These are phyloP conservation scores for Mantis religiosa DNA, from an alignment of 2,888 invertebrate species.

Conservation along the genomic window DNA sequence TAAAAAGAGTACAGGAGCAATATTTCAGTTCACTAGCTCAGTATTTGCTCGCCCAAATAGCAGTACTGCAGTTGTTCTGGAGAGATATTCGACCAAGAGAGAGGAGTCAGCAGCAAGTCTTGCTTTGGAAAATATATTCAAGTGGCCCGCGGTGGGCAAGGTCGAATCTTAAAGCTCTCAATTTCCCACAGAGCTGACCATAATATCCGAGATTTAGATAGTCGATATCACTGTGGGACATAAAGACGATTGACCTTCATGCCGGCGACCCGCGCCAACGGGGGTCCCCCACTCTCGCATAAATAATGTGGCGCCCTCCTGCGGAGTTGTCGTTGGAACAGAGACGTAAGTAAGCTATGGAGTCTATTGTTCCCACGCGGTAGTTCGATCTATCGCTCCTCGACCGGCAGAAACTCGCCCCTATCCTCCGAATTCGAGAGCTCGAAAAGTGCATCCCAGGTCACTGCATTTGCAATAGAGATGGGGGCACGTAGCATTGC, in stretches of 20 bases:
- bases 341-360: not conserved
- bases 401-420: no score
- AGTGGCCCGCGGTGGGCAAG: not conserved
- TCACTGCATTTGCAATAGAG: no score
- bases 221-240: not conserved
- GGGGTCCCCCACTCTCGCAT: not conserved
- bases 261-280: not conserved
- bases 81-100: not conserved
- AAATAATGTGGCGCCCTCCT: not conserved
- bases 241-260: not conserved
- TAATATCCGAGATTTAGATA: not conserved
- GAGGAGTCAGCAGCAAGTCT: not conserved
- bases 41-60: no score
- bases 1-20: no score
- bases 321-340: not conserved
- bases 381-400: not conserved
- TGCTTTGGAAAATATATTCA: not conserved
- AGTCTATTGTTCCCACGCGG: not conserved
- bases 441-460: no score
- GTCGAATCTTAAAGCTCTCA: not conserved
- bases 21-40: no score
- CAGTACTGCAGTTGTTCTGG: no score
- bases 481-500: no score
- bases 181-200: not conserved
- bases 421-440: no score